phyloP scores from a whole-genome alignment of 2,113 vertebrate species.

The Aptenodytes forsteri region DNA sequence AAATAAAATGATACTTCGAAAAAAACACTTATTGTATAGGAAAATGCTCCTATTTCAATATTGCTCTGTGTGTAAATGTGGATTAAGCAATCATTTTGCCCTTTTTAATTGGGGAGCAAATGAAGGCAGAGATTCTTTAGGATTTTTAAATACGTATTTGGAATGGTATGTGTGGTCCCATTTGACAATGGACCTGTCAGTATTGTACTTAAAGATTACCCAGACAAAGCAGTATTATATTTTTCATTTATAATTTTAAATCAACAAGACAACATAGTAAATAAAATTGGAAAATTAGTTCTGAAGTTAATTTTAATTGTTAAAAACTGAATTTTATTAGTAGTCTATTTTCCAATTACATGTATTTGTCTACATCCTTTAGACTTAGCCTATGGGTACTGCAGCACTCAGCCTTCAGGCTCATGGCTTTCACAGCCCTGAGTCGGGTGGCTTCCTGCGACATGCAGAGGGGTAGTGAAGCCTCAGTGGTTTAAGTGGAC shows the following conservation, averaged over 20 bases:
- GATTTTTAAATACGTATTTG: neutral
- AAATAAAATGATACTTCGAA: neutral
- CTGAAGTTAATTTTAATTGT: neutral
- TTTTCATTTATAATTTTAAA: neutral
- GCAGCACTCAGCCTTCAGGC: neutral
- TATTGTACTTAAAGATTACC: neutral
- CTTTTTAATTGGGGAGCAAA: neutral
- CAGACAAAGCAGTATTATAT: neutral
- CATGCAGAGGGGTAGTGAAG: neutral
- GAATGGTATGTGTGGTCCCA: neutral
- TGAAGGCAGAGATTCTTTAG: neutral
- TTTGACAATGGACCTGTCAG: neutral
- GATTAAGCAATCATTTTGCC: neutral
- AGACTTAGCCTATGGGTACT: neutral
- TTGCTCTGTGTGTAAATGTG: neutral
- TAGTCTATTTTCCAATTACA: neutral
- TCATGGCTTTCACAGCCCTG: neutral
- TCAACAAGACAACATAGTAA: neutral
- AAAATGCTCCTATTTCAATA: neutral
- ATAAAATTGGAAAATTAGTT: neutral
- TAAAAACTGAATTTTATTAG: neutral
- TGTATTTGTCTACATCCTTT: neutral
- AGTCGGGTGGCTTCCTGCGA: accelerated
- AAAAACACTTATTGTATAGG: neutral
- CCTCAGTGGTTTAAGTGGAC: neutral